Evolutionary conservation across 2,797 vertebrate genomes (phyloP).

Genomic region (Otolemur crassicaudatus): DNA sequence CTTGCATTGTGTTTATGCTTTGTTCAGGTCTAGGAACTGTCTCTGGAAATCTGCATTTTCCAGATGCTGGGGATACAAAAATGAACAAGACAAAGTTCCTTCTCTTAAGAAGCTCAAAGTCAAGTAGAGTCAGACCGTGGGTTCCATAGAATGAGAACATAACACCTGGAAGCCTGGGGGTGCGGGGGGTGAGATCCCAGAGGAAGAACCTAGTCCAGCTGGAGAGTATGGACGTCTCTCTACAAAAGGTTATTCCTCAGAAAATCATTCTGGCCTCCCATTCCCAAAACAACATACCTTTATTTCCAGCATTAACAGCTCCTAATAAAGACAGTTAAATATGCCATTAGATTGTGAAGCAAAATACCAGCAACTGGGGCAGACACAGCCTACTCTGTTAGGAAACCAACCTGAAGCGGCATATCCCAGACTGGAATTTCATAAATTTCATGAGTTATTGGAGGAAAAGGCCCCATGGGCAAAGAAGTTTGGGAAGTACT

Average conservation of each 20-base stretch:
- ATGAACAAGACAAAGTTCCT: neutral
- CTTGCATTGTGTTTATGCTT: neutral
- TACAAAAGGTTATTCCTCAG: neutral
- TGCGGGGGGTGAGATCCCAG: rapidly evolving
- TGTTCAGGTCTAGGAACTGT: neutral
- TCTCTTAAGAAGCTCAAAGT: neutral
- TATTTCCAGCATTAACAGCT: neutral
- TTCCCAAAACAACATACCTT: neutral
- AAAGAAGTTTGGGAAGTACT: neutral
- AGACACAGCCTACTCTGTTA: neutral
- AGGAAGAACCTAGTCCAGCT: neutral
- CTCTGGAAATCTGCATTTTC: neutral
- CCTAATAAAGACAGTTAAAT: neutral
- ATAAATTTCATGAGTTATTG: neutral
- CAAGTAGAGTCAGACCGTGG: neutral
- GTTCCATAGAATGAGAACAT: neutral
- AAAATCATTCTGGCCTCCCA: neutral
- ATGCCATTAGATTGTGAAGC: neutral
- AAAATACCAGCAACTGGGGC: neutral
- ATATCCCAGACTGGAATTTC: neutral
- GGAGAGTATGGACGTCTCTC: neutral
- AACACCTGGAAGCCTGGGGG: neutral
- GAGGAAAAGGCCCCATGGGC: neutral
- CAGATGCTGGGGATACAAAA: neutral
- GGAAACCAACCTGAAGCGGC: neutral